Percentiles rank a stretch among this genome's conserved stretches.
These are phyloP conservation scores for Himalopsyche anomala DNA, from an alignment of 2,888 invertebrate genomes.

Conservation along the genomic window DNA sequence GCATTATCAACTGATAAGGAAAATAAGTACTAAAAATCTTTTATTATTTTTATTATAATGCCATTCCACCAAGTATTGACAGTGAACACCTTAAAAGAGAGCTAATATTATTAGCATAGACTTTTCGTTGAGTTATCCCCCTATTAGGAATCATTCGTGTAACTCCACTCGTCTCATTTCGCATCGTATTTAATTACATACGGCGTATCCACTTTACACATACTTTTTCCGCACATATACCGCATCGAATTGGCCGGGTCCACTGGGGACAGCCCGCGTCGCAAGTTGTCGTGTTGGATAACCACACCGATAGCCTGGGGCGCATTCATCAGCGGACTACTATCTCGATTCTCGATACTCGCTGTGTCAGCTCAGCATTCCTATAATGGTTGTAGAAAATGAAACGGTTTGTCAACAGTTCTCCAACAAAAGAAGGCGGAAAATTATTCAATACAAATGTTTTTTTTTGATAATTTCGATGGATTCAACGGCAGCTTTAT, in stretches of 20 bases:
- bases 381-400: conserved; percentile 35
- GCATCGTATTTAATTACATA: conserved; percentile 52
- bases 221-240: conserved; percentile 30
- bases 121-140: too few species aligned
- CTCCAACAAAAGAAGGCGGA: not conserved
- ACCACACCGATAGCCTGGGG: conserved; percentile 55
- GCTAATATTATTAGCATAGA: too few species aligned
- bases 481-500: too few species aligned
- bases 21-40: too few species aligned
- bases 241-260: not conserved
- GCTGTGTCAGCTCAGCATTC: conserved; percentile 59
- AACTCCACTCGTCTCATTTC: not conserved
- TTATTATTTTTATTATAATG: too few species aligned
- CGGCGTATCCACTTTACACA: conserved; percentile 44
- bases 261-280: not conserved
- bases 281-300: conserved; percentile 45
- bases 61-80: too few species aligned
- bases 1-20: too few species aligned
- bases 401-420: not conserved
- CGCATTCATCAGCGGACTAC: conserved; percentile 56
- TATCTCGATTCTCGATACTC: conserved; percentile 58
- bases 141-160: not conserved
- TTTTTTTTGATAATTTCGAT: too few species aligned
- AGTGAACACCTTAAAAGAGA: too few species aligned
- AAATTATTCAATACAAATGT: too few species aligned